Base-by-base conservation (phyloP, 2,797 vertebrate species). In the Hozukius guyotensis region DNA sequence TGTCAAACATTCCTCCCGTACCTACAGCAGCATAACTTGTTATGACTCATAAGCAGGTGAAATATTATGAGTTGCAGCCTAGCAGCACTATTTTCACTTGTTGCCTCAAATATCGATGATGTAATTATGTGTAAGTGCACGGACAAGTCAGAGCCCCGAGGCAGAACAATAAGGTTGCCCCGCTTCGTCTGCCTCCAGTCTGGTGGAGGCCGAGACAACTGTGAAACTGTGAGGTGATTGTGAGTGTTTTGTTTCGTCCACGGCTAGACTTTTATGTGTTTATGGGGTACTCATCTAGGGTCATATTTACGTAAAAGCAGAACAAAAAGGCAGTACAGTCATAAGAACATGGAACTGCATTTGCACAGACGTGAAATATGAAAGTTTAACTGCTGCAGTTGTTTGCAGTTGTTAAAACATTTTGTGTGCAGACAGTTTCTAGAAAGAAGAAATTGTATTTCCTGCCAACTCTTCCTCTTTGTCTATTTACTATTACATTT, bases 71-170 rank as follows among this genome's bases (percentile, higher is more conserved):
- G 81, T 73, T 78, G 49, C 60, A 81, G 76, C 71, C 74, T 74
- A 52, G 77, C 82, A 85, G 82, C 72, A 6, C 61, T 63, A 57
- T 80, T 87, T 93, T 80, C 55, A 75, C 86, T 85, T 84, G 83
- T 85, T 81, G 64, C 81, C 55, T 67, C 25, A 86, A 87, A 92
- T 80, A 87, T 74, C 75, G 74, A 85, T 93, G 93, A 94, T 89
- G 92, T 90, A 88, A 94, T 87, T 56, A 25, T 36, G 74, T 79
- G 88, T 81, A 88, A 90, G 78, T 79, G 92, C 73, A 84, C 5
- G 52, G 81, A 89, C 93, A 91, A 70, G 91, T 89, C 74, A 65
- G 84, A 84, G 42, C 72, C 91, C 84, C 3, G 61, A 77, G 81
- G 92, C 85, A 59, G 87, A 92, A 76, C 70, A 80, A 42, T 59